Evolutionary conservation across 1,140 invertebrate genomes (phyloP), one percentile per base, ranked within the genome.

Genomic region (Drosophila pseudoananassae): DNA sequence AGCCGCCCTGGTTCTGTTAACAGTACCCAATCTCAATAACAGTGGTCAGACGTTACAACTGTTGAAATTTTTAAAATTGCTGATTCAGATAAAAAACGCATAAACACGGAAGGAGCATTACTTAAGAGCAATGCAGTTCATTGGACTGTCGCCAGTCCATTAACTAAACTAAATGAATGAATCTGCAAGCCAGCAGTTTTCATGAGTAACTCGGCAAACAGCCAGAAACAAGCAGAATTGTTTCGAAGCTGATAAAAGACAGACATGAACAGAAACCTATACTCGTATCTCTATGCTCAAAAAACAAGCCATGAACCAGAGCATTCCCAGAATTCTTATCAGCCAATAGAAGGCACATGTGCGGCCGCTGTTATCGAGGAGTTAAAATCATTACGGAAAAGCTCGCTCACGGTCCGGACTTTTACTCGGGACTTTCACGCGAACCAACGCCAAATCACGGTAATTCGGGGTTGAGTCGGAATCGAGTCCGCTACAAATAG

Each of bases 381-480:
- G 36, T 46, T 20, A 25, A 49, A 54, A 27, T 61, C 43, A 25
- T 54, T 38, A 9, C 47, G 33, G 57, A 69, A 84, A 84, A 85
- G 73, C 76, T 85, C 76, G 72, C 81, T 74, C 68, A 25, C 63
- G 49, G 49, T 65, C 63, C 23, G 36, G 63, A 70, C n/a, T 65
- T 66, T 72, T 57, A 51, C 69, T 69, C 47, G 38, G 33, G 10
- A 17, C 40, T 45, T 17, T 14, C 40, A 40, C 4, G 40, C 58
- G 40, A 40, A 25, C 57, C 17, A 25, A 12, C 9, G 33, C 25
- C 25, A 36, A 59, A 65, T 14, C 72, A 53, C 58, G 29, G 52
- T 36, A 36, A 61, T 72, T 78, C 70, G 71, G 83, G 83, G 82
- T 87, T 68, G 82, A 66, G 78, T 76, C 65, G 3, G n/a, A 40